Base-by-base conservation (phyloP, 2,888 invertebrate species). In the Pyrrhosoma nymphula region DNA sequence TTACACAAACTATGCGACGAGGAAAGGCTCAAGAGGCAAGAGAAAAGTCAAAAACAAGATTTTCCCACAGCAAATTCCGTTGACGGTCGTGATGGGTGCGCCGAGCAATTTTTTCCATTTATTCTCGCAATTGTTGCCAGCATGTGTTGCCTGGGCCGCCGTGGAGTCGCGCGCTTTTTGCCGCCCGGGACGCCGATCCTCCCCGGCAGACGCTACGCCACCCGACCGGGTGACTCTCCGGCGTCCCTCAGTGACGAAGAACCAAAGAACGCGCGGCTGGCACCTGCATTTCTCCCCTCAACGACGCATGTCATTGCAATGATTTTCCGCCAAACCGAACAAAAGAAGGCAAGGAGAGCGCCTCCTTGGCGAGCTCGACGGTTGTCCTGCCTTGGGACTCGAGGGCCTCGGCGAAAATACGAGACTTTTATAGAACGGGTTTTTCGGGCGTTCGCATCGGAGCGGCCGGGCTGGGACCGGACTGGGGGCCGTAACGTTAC, bases 391-490 rank as follows among this genome's bases (percentile, higher is more conserved):
- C 93, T 1, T 8, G n/a, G 30, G 39, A 20, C 26, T 26, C 47
- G 63, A 69, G n/a, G 26, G 55, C 39, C 39, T 47, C n/a, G 63
- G 56, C 69, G 69, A 69, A 69, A 93, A 26, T 69, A n/a, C 63
- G 63, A 35, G 69, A 55, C 3, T 60, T 69, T 69, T 69, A 93
- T 93, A 55, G 93, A 93, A 93, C 69, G 47, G 69, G 93, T 93
- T 93, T 69, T 69, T 75, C 47, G 69, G 47, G 39, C 60, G 12
- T 39, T 93, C 69, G n/a, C 47, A 75, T 93, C 26, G 63, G 63
- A 69, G 63, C 35, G 63, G 18, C 35, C 82, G 18, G 69, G 20
- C 93, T 26, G 12, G 26, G 30, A 23, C 75, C 75, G 35, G 35
- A 16, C 16, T 8, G 82, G 82, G 16, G 0, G 16, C 30, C 16